These are phyloP conservation scores for Mola mola DNA, from an alignment of 2,113 vertebrate species.

Conservation along the genomic window DNA sequence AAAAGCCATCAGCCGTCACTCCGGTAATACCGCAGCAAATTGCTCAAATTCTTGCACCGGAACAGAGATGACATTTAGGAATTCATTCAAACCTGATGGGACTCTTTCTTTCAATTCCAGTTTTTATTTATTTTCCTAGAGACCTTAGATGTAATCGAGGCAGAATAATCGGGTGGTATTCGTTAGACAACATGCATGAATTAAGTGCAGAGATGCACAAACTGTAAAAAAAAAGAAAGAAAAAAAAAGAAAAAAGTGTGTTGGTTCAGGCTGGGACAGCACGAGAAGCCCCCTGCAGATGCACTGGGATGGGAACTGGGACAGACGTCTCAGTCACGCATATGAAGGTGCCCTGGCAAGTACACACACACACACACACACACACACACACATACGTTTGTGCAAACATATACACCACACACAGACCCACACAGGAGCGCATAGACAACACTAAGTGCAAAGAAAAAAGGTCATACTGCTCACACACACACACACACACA, in stretches of 20 bases:
- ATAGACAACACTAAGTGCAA: conserved; percentile 18
- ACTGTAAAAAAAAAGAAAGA: too few relatives aligned
- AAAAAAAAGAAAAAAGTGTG: conserved; percentile 20
- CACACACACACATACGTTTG: conserved; percentile 1
- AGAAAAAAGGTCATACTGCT: conserved; percentile 20
- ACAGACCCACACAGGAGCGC: conserved; percentile 12
- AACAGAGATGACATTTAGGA: conserved; percentile 59
- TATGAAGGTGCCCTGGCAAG: too few relatives aligned
- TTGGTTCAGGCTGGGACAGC: conserved; percentile 38
- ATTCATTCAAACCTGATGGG: conserved; percentile 27
- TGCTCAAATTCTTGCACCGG: conserved; percentile 18
- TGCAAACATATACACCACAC: conserved; percentile 33
- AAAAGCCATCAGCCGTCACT: conserved; percentile 61
- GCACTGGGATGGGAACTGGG: conserved; percentile 77
- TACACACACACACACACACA: too few relatives aligned
- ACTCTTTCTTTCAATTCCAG: conserved; percentile 17
- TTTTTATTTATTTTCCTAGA: conserved; percentile 15
- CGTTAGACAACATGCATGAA: not conserved
- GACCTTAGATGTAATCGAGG: conserved; percentile 31
- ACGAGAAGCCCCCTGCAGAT: conserved; percentile 63
- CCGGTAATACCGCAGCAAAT: conserved; percentile 62
- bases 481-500: conserved; percentile 16
- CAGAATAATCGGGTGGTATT: conserved; percentile 7
- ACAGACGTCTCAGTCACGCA: conserved; percentile 67
- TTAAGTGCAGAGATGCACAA: not conserved